These are phyloP conservation scores for Theristicus caerulescens DNA, from an alignment of 2,113 vertebrate genomes.

Conservation along the genomic window DNA sequence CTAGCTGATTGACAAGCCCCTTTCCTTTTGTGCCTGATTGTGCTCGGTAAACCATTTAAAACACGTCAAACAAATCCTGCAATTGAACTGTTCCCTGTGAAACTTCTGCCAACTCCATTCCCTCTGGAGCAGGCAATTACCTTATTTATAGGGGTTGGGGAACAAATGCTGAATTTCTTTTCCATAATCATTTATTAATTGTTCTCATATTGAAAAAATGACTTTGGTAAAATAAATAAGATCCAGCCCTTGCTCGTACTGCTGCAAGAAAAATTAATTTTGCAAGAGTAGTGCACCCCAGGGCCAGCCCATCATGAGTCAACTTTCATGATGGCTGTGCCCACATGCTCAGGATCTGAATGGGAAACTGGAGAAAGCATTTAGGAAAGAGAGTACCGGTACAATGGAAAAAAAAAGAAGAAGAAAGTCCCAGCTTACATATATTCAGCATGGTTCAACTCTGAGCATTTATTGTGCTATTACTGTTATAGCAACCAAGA, in stretches of 20 bases:
- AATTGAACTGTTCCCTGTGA: background rate
- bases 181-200: conserved; percentile 39
- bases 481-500: background rate
- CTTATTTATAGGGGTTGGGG: background rate
- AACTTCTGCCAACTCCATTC: background rate
- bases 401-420: accelerated
- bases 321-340: background rate
- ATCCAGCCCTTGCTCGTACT: background rate
- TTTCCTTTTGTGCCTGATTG: background rate
- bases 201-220: conserved; percentile 26
- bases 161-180: background rate
- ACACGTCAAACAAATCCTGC: background rate
- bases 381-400: background rate
- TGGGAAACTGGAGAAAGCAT: background rate
- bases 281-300: background rate
- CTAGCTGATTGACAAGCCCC: background rate
- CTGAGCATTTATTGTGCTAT: background rate
- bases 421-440: background rate
- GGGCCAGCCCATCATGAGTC: background rate
- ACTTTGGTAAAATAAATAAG: conserved; percentile 7
- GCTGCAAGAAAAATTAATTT: background rate
- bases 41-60: background rate
- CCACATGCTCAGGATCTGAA: background rate
- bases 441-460: background rate
- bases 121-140: conserved; percentile 22